phyloP scores from a whole-genome alignment of 1,140 invertebrate genomes.

The Papilio polytes region DNA sequence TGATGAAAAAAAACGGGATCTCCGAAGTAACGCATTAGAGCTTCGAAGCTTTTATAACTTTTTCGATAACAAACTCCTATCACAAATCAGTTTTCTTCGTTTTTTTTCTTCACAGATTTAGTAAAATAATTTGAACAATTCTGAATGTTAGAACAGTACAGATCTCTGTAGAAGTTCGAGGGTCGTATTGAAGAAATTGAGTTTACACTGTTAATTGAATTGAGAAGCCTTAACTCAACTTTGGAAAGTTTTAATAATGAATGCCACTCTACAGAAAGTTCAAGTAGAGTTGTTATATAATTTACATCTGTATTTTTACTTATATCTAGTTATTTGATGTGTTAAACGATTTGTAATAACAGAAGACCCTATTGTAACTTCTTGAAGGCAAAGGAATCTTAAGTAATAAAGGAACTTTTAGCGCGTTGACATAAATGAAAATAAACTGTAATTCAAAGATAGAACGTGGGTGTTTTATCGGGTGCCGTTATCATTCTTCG shows the following conservation, averaged over 20 bases:
- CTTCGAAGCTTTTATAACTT: too few species aligned
- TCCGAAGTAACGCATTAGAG: too few species aligned
- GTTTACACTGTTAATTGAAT: constrained; percentile 34
- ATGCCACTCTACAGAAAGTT: background rate
- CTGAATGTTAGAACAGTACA: background rate
- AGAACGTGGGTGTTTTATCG: constrained; percentile 49
- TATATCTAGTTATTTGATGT: background rate
- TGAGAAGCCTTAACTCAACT: constrained; percentile 20
- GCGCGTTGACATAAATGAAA: background rate
- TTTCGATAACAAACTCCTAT: too few species aligned
- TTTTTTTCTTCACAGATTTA: too few species aligned
- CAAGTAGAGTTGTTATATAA: background rate
- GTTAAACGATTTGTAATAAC: too few species aligned
- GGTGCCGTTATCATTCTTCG: constrained; percentile 67
- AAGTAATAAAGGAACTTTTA: background rate
- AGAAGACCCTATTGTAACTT: too few species aligned
- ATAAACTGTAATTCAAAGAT: constrained; percentile 33
- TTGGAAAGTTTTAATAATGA: constrained; percentile 37
- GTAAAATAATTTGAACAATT: background rate
- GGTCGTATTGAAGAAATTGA: constrained; percentile 35
- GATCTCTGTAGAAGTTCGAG: background rate
- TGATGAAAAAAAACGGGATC: too few species aligned
- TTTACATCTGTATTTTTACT: background rate
- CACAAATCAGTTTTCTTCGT: too few species aligned
- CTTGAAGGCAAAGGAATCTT: background rate